Evolutionary conservation across 2,888 invertebrate genomes (phyloP).

Genomic region (Macrophya annulata): DNA sequence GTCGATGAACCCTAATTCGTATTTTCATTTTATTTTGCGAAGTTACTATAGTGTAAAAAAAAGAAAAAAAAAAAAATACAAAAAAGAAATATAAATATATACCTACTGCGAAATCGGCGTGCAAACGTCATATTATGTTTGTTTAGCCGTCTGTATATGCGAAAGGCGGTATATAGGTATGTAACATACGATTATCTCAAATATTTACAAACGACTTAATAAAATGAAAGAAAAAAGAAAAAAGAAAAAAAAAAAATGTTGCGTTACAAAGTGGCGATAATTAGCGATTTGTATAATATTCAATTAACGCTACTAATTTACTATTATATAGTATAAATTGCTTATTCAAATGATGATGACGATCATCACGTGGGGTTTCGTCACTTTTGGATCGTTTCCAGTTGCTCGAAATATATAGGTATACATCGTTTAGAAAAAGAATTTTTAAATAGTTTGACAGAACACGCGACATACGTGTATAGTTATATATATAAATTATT

Average conservation of each 20-base stretch:
- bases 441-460: constrained; percentile 21
- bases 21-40: background rate
- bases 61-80: background rate
- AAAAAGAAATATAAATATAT: background rate
- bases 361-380: constrained; percentile 35
- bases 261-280: background rate
- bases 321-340: background rate
- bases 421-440: constrained; percentile 23
- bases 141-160: background rate
- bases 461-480: background rate
- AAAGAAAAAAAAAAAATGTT: background rate
- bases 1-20: background rate
- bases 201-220: background rate
- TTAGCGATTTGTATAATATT: background rate
- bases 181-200: background rate
- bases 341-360: background rate
- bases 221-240: no score
- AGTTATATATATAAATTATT: background rate
- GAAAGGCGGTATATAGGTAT: background rate
- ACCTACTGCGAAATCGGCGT: background rate
- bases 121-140: background rate
- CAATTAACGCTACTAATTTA: background rate
- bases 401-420: background rate
- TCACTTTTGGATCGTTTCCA: constrained; percentile 45
- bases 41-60: background rate